phyloP scores from a whole-genome alignment of 1,140 invertebrate species.

The Drosophila parvula region DNA sequence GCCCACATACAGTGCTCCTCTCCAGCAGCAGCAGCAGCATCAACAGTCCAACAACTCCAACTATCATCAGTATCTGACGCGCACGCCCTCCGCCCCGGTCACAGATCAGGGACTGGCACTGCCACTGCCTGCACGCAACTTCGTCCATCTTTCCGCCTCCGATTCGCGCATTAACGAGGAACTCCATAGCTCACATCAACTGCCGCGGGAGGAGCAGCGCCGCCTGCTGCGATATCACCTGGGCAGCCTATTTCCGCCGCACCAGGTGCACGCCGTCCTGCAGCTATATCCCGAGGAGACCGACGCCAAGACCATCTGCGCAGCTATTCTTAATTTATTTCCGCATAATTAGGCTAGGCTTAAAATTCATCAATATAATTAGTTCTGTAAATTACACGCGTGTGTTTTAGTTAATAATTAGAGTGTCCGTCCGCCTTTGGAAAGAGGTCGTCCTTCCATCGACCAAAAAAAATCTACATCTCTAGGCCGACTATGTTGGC shows the following conservation, averaged over 20 bases:
- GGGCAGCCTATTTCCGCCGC: constrained; percentile 93
- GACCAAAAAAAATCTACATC: constrained; percentile 38
- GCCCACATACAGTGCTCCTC: constrained; percentile 59
- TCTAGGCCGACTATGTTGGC: constrained; percentile 58
- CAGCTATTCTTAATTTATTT: constrained; percentile 92
- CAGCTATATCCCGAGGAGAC: constrained; percentile 93
- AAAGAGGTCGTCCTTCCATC: neutral
- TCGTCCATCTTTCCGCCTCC: constrained; percentile 84
- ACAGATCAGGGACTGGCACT: constrained; percentile 67
- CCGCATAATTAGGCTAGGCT: constrained; percentile 84
- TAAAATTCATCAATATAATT: constrained; percentile 69
- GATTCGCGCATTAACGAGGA: constrained; percentile 88
- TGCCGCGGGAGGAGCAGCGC: constrained; percentile 88
- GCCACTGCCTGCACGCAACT: constrained; percentile 84
- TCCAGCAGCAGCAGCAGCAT: constrained; percentile 41
- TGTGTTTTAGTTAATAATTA: constrained; percentile 34
- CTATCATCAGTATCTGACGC: constrained; percentile 86
- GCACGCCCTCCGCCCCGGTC: constrained; percentile 91
- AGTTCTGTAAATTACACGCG: constrained; percentile 48
- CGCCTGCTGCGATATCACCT: constrained; percentile 93
- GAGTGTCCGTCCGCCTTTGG: constrained; percentile 10
- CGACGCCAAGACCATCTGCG: constrained; percentile 94
- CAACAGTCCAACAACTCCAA: constrained; percentile 30
- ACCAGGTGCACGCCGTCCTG: constrained; percentile 94
- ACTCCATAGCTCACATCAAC: constrained; percentile 82